These are phyloP conservation scores for Andrena bucephala DNA, from an alignment of 2,888 invertebrate genomes.

Conservation along the genomic window DNA sequence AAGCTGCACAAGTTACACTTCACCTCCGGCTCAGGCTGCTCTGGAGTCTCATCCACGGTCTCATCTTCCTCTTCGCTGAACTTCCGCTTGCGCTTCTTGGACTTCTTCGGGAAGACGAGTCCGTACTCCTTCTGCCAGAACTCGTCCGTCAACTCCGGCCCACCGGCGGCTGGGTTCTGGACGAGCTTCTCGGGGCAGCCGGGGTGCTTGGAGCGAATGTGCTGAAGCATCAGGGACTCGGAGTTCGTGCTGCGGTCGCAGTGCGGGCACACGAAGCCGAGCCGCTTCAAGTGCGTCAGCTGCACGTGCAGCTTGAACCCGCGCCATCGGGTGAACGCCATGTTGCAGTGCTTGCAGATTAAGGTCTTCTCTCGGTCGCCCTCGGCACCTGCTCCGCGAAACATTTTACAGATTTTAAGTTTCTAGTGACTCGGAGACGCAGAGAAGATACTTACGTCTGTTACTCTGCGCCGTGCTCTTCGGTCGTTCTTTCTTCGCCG, in stretches of 20 bases:
- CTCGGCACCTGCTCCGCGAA: conserved; percentile 30
- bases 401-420: background rate
- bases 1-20: conserved; percentile 78
- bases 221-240: conserved; percentile 76
- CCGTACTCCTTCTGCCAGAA: conserved; percentile 83
- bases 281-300: conserved; percentile 78
- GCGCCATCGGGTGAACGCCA: conserved; percentile 74
- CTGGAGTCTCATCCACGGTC: conserved; percentile 11
- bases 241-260: conserved; percentile 81
- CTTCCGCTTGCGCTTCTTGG: conserved; percentile 71
- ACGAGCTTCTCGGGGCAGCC: conserved; percentile 71
- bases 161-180: conserved; percentile 73
- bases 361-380: conserved; percentile 55
- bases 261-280: conserved; percentile 78
- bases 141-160: conserved; percentile 75
- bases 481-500: conserved; percentile 47
- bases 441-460: conserved; percentile 52
- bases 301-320: conserved; percentile 82
- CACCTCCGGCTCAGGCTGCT: conserved; percentile 31
- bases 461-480: conserved; percentile 42
- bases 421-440: background rate
- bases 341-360: conserved; percentile 80
- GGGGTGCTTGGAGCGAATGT: conserved; percentile 78
- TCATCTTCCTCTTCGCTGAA: background rate
- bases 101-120: conserved; percentile 62